phyloP scores from a whole-genome alignment of 2,888 invertebrate species.

The Zaprionus bogoriensis region DNA sequence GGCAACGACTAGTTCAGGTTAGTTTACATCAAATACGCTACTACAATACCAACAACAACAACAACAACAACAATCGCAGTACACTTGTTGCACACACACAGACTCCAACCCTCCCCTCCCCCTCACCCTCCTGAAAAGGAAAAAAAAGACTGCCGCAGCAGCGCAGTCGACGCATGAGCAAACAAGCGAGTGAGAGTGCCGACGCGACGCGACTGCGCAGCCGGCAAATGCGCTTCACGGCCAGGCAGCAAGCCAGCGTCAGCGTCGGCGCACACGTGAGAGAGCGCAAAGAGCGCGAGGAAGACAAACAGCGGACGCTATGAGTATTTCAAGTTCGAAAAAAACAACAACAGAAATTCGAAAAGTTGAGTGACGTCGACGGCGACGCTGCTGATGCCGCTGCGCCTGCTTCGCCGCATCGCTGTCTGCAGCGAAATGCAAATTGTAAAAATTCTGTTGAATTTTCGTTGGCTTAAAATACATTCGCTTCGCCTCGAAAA shows the following conservation, averaged over 20 bases:
- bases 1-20: slow-evolving; percentile 58
- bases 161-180: slow-evolving; percentile 47
- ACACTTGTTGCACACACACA: slow-evolving; percentile 67
- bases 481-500: slow-evolving; percentile 24
- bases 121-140: slow-evolving; percentile 11
- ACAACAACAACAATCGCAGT: slow-evolving; percentile 25
- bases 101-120: neutral
- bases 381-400: neutral
- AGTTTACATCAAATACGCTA: slow-evolving; percentile 70
- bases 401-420: too few relatives aligned
- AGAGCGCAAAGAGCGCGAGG: neutral
- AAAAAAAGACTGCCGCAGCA: slow-evolving; percentile 18
- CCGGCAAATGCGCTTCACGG: slow-evolving; percentile 31
- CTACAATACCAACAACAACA: slow-evolving; percentile 24
- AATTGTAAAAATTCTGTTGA: slow-evolving; percentile 37
- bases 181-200: slow-evolving; percentile 51
- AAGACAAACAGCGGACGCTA: neutral
- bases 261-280: slow-evolving; percentile 39
- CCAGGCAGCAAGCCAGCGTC: too few relatives aligned
- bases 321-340: slow-evolving; percentile 40
- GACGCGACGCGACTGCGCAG: slow-evolving; percentile 46
- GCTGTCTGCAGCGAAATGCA: slow-evolving; percentile 41
- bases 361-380: slow-evolving; percentile 26
- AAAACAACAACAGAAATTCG: slow-evolving; percentile 12
- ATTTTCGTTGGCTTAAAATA: slow-evolving; percentile 39